A percentile compares a stretch with the other conserved stretches of the same genome.
These are phyloP conservation scores for Coelopa frigida DNA, from an alignment of 1,140 invertebrate genomes.

Conservation along the genomic window DNA sequence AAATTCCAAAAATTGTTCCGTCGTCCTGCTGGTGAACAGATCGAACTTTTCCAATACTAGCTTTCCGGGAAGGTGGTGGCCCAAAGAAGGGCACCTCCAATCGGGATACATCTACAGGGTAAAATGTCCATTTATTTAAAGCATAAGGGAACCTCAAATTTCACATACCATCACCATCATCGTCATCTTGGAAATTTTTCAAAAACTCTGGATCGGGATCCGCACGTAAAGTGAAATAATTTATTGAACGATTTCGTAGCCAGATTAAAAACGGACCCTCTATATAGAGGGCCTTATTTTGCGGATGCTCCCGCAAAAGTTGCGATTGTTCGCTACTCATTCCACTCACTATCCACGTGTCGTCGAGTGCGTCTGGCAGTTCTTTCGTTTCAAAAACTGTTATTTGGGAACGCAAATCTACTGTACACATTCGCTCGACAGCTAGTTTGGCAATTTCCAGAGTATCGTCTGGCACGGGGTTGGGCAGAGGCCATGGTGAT, in stretches of 20 bases:
- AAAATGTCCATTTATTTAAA: background rate
- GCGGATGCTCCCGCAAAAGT: constrained; percentile 63
- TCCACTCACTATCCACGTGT: constrained; percentile 91
- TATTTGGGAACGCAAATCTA: constrained; percentile 72
- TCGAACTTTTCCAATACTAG: constrained; percentile 45
- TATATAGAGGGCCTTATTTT: constrained; percentile 68
- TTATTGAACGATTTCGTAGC: constrained; percentile 63
- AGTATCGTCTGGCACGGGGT: constrained; percentile 62
- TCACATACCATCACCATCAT: constrained; percentile 60
- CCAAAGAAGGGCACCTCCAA: constrained; percentile 56
- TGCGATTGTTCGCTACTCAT: constrained; percentile 72
- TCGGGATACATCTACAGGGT: constrained; percentile 59
- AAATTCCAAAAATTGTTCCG: constrained; percentile 79
- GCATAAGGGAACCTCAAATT: background rate
- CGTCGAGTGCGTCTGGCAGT: constrained; percentile 69
- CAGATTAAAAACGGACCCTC: constrained; percentile 84
- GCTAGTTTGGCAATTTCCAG: constrained; percentile 79
- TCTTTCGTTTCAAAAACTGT: constrained; percentile 62
- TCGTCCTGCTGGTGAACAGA: constrained; percentile 89
- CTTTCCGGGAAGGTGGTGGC: constrained; percentile 30
- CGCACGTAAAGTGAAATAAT: constrained; percentile 79
- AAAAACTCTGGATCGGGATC: constrained; percentile 49
- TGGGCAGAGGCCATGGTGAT: constrained; percentile 82
- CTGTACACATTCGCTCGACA: constrained; percentile 74
- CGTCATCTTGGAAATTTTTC: constrained; percentile 28